Base-by-base conservation (phyloP, 1,140 invertebrate species). In the Gryllus bimaculatus region DNA sequence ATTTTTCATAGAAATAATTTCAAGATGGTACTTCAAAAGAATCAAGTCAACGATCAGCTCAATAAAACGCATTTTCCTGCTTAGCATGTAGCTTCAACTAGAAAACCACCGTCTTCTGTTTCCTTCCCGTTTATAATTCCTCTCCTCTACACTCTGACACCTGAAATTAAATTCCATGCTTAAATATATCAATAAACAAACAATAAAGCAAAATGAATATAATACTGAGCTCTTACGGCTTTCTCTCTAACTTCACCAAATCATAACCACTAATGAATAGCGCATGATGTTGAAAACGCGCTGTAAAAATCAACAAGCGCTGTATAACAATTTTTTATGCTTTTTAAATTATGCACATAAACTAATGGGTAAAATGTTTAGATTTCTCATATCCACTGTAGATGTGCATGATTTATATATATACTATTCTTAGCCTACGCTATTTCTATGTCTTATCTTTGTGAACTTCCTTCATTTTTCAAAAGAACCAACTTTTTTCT, bases 271-370 rank as follows among this genome's bases (percentile, higher is more conserved):
- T 10, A 13, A 13, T 66, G 54, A 66, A 13, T 39, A 3, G 54
- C 10, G 54, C 54, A 66, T 66, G 54, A 66, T 66, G 3, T 66
- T 66, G 10, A 66, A 13, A 39, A 39, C 1, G 26, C 54, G 18
- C 10, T 66, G 2, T 3, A 7, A 66, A 66, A 13, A 66, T 66
- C 54, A 66, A 66, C 54, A 66, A 13, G 2, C 7, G 54, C 10
- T 66, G 10, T 1, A 66, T 10, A 66, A 66, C 10, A 66, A 66
- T 3, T 66, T 13, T 66, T 66, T 0, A 13, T 1, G 54, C 54
- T 66, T 66, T 66, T 66, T 10, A 66, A 66, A 66, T 66, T 66
- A 66, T 66, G 54, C 54, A 66, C 54, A 66, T 66, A 66, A 66
- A 66, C 10, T 66, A 13, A 1, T 66, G 10, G 10, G 10, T 66